A percentile compares a stretch with the other conserved stretches of the same genome.
These are phyloP conservation scores for Tyrophagus putrescentiae DNA, from an alignment of 1,140 invertebrate genomes.

Conservation along the genomic window DNA sequence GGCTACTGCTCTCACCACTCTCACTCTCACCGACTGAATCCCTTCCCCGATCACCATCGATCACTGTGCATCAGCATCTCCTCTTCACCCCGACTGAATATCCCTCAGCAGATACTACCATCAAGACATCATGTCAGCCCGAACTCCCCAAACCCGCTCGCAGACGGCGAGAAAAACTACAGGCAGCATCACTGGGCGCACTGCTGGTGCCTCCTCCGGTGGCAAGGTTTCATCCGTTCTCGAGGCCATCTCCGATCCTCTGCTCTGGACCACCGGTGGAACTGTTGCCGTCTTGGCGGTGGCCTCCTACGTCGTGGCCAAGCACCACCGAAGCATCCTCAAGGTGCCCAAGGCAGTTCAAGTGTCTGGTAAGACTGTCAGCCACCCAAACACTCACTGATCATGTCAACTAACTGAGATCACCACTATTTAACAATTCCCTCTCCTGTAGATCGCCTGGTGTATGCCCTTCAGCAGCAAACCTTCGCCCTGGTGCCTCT, in stretches of 20 bases:
- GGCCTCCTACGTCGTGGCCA: background rate
- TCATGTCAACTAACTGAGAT: background rate
- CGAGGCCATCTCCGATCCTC: no score
- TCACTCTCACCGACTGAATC: no score
- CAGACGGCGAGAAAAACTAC: background rate
- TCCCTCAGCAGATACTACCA: no score
- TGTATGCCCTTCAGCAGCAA: conserved; percentile 11
- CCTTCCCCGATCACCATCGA: no score
- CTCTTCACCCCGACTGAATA: background rate
- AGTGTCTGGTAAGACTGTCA: no score
- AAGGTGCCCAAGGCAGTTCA: background rate
- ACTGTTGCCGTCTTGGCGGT: background rate
- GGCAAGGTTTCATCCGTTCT: no score
- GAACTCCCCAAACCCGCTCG: background rate
- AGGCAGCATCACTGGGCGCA: no score
- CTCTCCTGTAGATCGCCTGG: conserved; percentile 5
- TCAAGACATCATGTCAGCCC: background rate
- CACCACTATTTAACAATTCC: no score
- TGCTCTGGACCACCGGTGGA: no score
- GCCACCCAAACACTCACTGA: background rate
- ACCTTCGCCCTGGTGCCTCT: background rate
- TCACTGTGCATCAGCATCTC: background rate
- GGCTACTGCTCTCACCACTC: no score
- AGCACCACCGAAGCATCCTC: background rate
- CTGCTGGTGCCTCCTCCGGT: no score